Base-by-base conservation (phyloP, 2,113 vertebrate species). In the Corythaixoides concolor region DNA sequence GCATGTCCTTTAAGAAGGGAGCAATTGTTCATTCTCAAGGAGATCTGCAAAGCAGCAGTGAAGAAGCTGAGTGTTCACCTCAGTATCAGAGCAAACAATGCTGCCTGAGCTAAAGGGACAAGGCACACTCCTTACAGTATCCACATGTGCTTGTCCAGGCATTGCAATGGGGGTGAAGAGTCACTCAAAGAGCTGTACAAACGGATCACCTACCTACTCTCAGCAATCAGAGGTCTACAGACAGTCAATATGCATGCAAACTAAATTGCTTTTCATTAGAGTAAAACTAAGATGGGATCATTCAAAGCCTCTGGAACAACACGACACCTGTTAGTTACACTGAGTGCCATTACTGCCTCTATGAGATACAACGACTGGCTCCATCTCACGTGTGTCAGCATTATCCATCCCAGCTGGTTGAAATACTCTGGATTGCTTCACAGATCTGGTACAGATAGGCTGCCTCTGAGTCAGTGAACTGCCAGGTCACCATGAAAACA, bases 361-460 rank as follows among this genome's bases (percentile, higher is more conserved):
- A 43, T 52, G 77, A 94, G 73, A 87, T 87, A 60, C 55, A 89
- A 6, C 77, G 78, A 72, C 56, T 87, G 87, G 94, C 91, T 85
- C 63, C 76, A 58, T 64, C 80, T 89, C 1, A 0, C 63, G 45
- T 92, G 80, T 95, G 84, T 96, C 95, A 91, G 84, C 74, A 22
- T 95, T 96, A 96, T 94, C 81, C 91, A 72, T 73, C 74, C 91
- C 96, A 97, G 94, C 95, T 97, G 95, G 91, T 16, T 56, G 77
- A 96, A 97, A 95, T 82, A 93, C 56, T 96, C 95, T 52, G 87
- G 89, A 79, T 95, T 96, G 93, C 93, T 95, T 95, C 91, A 95
- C 77, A 82, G 93, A 91, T 96, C 58, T 92, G 73, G 84, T 96
- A 60, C 89, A 90, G 92, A 95, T 86, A 96, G 76, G 59, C 72